Evolutionary conservation across 2,888 invertebrate genomes (phyloP), one percentile per base, ranked within the genome.

Genomic region (Cloeon dipterum): DNA sequence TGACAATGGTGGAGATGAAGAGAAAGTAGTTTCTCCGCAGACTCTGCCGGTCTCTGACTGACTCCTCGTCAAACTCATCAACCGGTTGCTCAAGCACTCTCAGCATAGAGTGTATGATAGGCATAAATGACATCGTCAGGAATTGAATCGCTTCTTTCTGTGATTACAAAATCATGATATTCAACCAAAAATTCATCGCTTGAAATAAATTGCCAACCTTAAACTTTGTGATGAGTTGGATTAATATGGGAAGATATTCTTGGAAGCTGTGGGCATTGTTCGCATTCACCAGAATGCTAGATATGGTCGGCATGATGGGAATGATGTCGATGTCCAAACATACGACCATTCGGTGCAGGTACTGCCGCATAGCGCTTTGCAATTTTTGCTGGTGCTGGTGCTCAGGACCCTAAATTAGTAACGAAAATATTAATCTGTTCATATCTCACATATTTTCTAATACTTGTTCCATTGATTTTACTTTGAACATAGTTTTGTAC

Each of bases 211-310:
- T n/a, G n/a, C 43, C 40, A 44, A 58, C 58, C 57, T 66, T 66
- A 46, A 63, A 66, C 48, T 67, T 68, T 40, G 58, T 54, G 36
- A 66, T 60, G 32, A 66, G 55, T 48, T 68, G 66, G 47, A 64
- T 64, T 43, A 66, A 56, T 21, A 68, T 54, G 2, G 66, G 65
- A 32, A 67, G 56, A 45, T 66, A 63, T 46, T 68, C 65, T 18
- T 52, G 50, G 21, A 51, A 45, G 26, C 46, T 46, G 26, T 41
- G 42, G n/a, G 42, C 40, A 40, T 54, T 52, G 14, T 51, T 47
- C 16, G 49, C 46, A 39, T 57, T 56, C 20, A 66, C 50, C 20
- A 66, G 53, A 25, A 53, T 53, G 44, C 61, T 57, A 26, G 64
- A 54, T 29, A 61, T 58, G 3, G 53, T 42, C 3, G 65, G 63